These are phyloP conservation scores for Tachysurus vachellii DNA, from an alignment of 2,113 vertebrate genomes.

Conservation along the genomic window DNA sequence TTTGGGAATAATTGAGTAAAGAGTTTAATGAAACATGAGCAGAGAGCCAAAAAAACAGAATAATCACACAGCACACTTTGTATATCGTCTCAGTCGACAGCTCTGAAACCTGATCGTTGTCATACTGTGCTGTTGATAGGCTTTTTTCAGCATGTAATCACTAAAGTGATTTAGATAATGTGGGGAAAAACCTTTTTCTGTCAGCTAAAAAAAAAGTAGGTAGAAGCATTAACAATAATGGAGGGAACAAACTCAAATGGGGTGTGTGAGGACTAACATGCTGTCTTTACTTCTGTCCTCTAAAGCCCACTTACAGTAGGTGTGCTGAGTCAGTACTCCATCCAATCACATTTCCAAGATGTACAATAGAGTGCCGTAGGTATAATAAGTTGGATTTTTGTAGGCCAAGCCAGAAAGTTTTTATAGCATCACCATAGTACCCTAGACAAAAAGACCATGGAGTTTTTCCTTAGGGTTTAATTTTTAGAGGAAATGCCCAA, in stretches of 20 bases:
- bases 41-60: not conserved
- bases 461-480: no score
- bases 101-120: not conserved
- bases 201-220: not conserved
- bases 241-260: conserved; percentile 24
- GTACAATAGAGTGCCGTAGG: not conserved
- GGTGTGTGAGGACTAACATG: conserved; percentile 13
- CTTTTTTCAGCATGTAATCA: not conserved
- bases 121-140: not conserved
- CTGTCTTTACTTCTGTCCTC: conserved; percentile 25
- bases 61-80: not conserved
- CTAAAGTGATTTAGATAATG: not conserved
- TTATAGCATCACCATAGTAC: no score
- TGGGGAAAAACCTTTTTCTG: not conserved
- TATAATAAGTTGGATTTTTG: no score
- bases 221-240: conserved; percentile 28
- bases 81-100: not conserved
- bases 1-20: not conserved
- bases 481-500: no score
- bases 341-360: conserved; percentile 13
- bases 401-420: no score
- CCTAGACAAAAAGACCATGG: no score
- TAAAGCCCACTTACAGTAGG: not conserved
- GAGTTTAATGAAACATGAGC: not conserved
- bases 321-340: conserved; percentile 12